Evolutionary conservation across 2,113 vertebrate species (phyloP).

Genomic region (Ahaetulla prasina): DNA sequence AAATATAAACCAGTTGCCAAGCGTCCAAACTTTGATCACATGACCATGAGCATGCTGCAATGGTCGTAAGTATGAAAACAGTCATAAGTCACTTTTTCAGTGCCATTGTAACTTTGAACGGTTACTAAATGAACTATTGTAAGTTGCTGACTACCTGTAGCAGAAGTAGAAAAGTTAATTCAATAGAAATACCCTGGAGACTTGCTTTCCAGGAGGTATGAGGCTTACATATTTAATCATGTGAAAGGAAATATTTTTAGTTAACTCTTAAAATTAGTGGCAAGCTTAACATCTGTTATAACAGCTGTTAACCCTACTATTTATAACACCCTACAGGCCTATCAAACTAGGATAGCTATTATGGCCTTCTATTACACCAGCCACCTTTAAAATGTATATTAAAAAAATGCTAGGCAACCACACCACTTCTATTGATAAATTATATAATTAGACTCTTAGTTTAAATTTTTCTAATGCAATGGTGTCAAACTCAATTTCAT

Average conservation of each 20-base stretch:
- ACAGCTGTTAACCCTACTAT: not conserved
- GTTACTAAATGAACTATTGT: too few relatives aligned
- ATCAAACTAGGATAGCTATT: not conserved
- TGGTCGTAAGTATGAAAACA: too few relatives aligned
- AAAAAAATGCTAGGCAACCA: not conserved
- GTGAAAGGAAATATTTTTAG: slow-evolving; percentile 4
- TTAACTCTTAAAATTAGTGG: slow-evolving; percentile 9
- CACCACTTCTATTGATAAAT: not conserved
- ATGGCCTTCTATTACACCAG: not conserved
- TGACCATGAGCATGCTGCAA: too few relatives aligned
- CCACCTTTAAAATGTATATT: not conserved
- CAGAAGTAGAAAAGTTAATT: not conserved
- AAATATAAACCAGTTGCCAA: too few relatives aligned
- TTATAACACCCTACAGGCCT: slow-evolving; percentile 1
- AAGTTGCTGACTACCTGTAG: too few relatives aligned
- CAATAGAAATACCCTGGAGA: not conserved
- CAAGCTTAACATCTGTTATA: not conserved
- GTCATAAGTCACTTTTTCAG: too few relatives aligned
- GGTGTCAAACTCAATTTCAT: too few relatives aligned
- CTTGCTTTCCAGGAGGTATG: not conserved
- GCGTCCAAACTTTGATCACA: too few relatives aligned
- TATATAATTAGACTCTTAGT: slow-evolving; percentile 2
- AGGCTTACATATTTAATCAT: not conserved
- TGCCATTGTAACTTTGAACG: too few relatives aligned
- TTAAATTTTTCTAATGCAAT: not conserved